A percentile compares a stretch with the other conserved stretches of the same genome.
Conservation (phyloP, 2,797 vertebrate genomes). For the Ctenosaura bakeri region DNA sequence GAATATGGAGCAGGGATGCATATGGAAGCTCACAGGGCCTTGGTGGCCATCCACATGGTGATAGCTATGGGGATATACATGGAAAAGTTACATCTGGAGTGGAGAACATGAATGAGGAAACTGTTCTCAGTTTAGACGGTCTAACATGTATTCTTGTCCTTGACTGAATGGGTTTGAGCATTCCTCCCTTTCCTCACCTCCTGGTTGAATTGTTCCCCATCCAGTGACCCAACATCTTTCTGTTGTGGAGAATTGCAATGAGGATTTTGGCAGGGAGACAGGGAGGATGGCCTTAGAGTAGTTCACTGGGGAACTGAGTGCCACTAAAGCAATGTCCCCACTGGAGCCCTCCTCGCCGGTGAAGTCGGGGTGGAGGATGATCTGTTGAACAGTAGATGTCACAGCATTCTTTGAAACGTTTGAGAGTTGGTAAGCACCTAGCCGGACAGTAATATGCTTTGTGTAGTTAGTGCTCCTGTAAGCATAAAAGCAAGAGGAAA, state of each 20-base stretch:
- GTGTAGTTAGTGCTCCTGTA: neutral
- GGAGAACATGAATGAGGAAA: neutral
- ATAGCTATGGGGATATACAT: no score
- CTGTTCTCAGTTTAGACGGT: neutral
- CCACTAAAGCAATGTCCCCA: slow-evolving; percentile 26
- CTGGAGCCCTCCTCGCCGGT: neutral
- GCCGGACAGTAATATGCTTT: fast-evolving
- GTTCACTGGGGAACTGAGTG: neutral
- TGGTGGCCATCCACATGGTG: no score
- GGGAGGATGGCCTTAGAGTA: slow-evolving; percentile 15
- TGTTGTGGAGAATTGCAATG: neutral
- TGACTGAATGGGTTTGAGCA: neutral
- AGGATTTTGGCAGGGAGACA: slow-evolving; percentile 25
- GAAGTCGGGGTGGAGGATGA: neutral
- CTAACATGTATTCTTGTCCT: neutral
- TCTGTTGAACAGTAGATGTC: neutral
- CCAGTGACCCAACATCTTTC: slow-evolving; percentile 36
- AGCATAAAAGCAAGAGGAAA: neutral
- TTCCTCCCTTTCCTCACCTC: neutral
- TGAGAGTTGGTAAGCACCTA: slow-evolving; percentile 16
- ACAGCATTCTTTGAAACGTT: neutral
- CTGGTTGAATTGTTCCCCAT: neutral
- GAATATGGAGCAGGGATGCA: no score
- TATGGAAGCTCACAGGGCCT: no score
- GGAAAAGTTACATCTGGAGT: neutral